Conservation (phyloP, 1,140 invertebrate species). For the Drosophila cardini region DNA sequence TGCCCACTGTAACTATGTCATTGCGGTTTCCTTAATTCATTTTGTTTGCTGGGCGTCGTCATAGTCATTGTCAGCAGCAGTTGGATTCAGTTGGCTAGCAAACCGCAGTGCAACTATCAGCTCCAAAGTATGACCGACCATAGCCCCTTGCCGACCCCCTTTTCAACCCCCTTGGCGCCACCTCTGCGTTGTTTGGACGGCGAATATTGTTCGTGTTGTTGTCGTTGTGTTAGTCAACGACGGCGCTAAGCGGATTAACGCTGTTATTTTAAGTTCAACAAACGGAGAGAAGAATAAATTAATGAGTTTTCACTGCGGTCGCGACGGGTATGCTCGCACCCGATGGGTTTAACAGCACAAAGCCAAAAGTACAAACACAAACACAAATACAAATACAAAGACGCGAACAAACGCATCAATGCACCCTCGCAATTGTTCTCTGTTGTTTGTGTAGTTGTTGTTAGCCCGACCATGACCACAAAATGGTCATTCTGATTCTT, state of each 20-base stretch:
- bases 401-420: conserved; percentile 23
- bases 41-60: conserved; percentile 78
- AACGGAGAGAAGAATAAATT: conserved; percentile 82
- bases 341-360: conserved; percentile 72
- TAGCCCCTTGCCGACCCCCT: too few species aligned
- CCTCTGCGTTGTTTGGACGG: conserved; percentile 17
- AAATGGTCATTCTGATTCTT: conserved; percentile 40
- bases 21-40: conserved; percentile 82
- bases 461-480: conserved; percentile 55
- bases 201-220: conserved; percentile 24
- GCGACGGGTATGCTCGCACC: conserved; percentile 38
- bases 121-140: too few species aligned
- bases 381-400: conserved; percentile 38
- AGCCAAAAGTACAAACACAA: conserved; percentile 72
- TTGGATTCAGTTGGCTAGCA: conserved; percentile 33
- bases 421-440: conserved; percentile 30
- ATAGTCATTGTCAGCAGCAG: conserved; percentile 55
- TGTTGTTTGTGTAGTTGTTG: conserved; percentile 19
- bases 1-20: conserved; percentile 78
- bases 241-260: conserved; percentile 79
- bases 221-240: conserved; percentile 75
- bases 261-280: conserved; percentile 83
- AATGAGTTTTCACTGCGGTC: conserved; percentile 82
- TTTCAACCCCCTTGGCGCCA: neutral
- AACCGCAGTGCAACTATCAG: conserved; percentile 53